A percentile compares a stretch with the other conserved stretches of the same genome.
phyloP scores from a whole-genome alignment of 2,888 invertebrate genomes.

The Dolichopus griseipennis region DNA sequence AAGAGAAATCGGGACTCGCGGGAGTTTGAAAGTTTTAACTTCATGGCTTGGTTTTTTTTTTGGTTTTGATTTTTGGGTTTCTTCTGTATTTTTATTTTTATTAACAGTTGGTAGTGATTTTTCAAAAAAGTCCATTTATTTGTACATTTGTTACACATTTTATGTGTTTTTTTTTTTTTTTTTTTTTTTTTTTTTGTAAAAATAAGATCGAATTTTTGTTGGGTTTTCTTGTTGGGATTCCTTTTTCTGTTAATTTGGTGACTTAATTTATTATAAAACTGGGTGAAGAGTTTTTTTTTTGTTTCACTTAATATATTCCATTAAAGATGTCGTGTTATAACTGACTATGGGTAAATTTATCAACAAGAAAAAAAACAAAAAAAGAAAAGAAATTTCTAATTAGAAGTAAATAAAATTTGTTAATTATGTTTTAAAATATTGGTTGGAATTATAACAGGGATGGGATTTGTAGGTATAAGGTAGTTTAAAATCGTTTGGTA shows the following conservation, averaged over 20 bases:
- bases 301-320: too few species aligned
- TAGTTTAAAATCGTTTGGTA: too few species aligned
- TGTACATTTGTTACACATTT: not conserved
- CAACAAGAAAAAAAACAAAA: too few species aligned
- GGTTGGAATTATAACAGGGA: too few species aligned
- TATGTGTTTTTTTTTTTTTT: not conserved
- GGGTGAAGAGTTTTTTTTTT: not conserved
- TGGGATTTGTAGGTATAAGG: too few species aligned
- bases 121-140: not conserved
- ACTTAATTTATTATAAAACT: not conserved
- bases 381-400: too few species aligned
- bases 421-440: too few species aligned
- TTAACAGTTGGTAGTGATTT: not conserved
- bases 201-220: not conserved
- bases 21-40: not conserved
- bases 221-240: not conserved
- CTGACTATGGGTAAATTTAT: too few species aligned
- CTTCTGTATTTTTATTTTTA: not conserved
- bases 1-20: constrained; percentile 1
- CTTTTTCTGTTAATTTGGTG: not conserved
- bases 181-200: not conserved
- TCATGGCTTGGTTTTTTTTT: not conserved
- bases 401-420: too few species aligned
- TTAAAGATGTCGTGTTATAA: too few species aligned
- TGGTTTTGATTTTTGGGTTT: not conserved